Evolutionary conservation across 2,113 vertebrate genomes (phyloP).

Genomic region (Miniopterus natalensis): DNA sequence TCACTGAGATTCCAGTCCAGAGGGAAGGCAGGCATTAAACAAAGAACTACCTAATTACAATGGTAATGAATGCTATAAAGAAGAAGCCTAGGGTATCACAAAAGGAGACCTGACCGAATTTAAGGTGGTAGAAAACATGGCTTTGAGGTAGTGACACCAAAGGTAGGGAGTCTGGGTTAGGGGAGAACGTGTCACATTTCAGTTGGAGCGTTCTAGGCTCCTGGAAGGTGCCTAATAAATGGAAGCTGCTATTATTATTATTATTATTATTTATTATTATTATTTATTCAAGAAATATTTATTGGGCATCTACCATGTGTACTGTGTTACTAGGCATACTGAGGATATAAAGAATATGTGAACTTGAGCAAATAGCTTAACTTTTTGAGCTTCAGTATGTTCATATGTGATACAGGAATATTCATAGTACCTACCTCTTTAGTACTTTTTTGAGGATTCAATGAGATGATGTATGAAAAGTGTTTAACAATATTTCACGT

Average conservation of each 20-base stretch:
- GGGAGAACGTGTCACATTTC: not conserved
- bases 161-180: not conserved
- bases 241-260: not conserved
- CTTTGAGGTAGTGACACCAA: not conserved
- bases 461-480: not conserved
- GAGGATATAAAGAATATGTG: not conserved
- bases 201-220: not conserved
- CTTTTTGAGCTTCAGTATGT: conserved; percentile 8
- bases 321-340: not conserved
- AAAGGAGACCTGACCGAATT: conserved; percentile 29
- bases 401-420: not conserved
- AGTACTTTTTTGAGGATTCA: conserved; percentile 36
- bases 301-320: not conserved
- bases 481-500: not conserved
- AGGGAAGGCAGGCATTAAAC: conserved; percentile 23
- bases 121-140: conserved; percentile 28
- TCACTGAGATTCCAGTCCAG: conserved; percentile 30
- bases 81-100: not conserved
- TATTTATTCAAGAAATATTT: conserved; percentile 42
- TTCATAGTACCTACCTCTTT: conserved; percentile 18
- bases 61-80: not conserved
- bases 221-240: conserved; percentile 5
- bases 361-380: conserved; percentile 49
- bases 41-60: conserved; percentile 15
- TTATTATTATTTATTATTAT: conserved; percentile 4